Evolutionary conservation across 2,797 vertebrate genomes (phyloP).

Genomic region (Micromesistius poutassou): DNA sequence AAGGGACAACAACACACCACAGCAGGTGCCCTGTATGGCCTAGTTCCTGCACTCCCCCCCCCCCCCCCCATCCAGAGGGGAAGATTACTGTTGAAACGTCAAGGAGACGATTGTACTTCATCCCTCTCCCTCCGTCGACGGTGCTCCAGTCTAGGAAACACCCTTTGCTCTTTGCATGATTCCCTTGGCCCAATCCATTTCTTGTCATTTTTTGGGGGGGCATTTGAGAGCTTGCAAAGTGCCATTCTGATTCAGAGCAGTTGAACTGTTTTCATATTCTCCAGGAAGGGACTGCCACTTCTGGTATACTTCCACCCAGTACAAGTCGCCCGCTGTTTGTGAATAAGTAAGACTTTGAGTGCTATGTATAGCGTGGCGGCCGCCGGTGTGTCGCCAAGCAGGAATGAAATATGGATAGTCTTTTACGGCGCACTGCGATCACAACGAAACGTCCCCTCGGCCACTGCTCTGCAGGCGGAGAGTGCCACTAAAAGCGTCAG

Average conservation of each 20-base stretch:
- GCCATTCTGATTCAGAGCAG: conserved; percentile 37
- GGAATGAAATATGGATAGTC: conserved; percentile 1
- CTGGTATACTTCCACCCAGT: conserved; percentile 25
- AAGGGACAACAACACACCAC: neutral
- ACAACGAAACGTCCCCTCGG: neutral
- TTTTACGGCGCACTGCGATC: neutral
- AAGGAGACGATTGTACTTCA: conserved; percentile 14
- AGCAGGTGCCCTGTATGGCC: neutral
- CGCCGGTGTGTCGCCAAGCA: conserved; percentile 43
- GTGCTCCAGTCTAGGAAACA: neutral
- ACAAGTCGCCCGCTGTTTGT: conserved; percentile 47
- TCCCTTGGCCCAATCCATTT: conserved; percentile 32
- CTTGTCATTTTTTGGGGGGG: conserved; percentile 25
- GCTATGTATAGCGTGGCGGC: conserved; percentile 68
- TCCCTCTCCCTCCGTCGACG: neutral
- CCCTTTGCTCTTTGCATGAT: conserved; percentile 6
- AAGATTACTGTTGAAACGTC: conserved; percentile 15
- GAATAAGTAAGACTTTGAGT: conserved; percentile 46
- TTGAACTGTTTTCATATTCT: conserved; percentile 21
- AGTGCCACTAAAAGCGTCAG: too few species aligned
- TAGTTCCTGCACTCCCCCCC: neutral
- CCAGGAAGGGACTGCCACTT: conserved; percentile 15
- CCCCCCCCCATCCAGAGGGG: conserved; percentile 3
- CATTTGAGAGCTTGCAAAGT: conserved; percentile 38
- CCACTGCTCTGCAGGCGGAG: neutral